phyloP scores from a whole-genome alignment of 2,113 vertebrate genomes.

The Alligator mississippiensis region DNA sequence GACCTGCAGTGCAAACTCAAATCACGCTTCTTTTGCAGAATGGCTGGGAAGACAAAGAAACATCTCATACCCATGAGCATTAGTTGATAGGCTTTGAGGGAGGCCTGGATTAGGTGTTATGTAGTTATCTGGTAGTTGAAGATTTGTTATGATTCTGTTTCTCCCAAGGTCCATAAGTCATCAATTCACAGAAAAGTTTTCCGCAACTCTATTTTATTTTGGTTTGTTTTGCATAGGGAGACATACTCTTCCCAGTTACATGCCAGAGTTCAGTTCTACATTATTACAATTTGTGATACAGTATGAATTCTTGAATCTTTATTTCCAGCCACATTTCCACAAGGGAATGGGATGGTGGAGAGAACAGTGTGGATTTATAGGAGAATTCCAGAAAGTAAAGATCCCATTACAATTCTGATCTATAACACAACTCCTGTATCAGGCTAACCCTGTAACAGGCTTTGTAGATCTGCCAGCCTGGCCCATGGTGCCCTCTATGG shows the following conservation, averaged over 20 bases:
- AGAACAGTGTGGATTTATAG: not conserved
- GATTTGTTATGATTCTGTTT: no score
- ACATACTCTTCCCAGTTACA: not conserved
- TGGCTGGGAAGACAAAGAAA: not conserved
- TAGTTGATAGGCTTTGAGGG: not conserved
- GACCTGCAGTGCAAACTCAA: not conserved
- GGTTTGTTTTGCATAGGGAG: no score
- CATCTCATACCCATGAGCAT: not conserved
- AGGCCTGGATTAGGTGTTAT: not conserved
- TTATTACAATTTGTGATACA: not conserved
- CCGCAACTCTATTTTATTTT: no score
- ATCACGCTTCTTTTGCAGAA: not conserved
- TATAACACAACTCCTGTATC: not conserved
- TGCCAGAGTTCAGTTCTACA: not conserved
- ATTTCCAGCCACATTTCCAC: not conserved
- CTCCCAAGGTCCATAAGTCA: no score
- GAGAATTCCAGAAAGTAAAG: not conserved
- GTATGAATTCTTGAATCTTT: not conserved
- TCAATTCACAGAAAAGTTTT: no score
- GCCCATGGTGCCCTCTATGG: no score
- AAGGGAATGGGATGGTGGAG: not conserved
- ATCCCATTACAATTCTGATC: fast-evolving
- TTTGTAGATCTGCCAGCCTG: no score
- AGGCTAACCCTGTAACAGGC: not conserved
- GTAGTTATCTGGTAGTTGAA: no score